Evolutionary conservation across 2,888 invertebrate genomes (phyloP).

Genomic region (Zygothrica quintamaculata): DNA sequence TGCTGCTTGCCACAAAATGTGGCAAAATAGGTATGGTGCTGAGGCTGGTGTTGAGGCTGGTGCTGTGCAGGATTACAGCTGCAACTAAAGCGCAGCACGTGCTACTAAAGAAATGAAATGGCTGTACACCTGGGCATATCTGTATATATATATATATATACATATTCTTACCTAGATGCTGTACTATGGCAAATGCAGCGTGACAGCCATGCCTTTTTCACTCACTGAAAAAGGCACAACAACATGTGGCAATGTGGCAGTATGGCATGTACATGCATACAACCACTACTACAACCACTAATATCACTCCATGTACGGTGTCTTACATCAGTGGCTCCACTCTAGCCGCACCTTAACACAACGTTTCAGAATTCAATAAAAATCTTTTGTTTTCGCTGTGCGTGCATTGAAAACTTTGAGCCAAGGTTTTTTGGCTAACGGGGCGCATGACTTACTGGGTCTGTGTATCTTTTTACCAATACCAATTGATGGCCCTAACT

Average conservation of each 20-base stretch:
- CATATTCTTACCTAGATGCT: slow-evolving; percentile 6
- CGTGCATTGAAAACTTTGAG: slow-evolving; percentile 76
- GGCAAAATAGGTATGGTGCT: slow-evolving; percentile 8
- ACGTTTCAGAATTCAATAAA: slow-evolving; percentile 75
- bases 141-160: too few species aligned
- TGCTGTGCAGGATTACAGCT: background rate
- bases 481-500: background rate
- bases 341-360: slow-evolving; percentile 20
- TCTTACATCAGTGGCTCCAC: background rate
- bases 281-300: background rate
- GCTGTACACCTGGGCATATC: slow-evolving; percentile 42
- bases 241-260: slow-evolving; percentile 6
- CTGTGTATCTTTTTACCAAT: background rate
- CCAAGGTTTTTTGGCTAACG: slow-evolving; percentile 61
- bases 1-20: slow-evolving; percentile 36
- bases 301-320: background rate
- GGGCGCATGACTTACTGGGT: slow-evolving; percentile 58
- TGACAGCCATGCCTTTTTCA: slow-evolving; percentile 73
- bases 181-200: slow-evolving; percentile 64
- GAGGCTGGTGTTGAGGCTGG: slow-evolving; percentile 9
- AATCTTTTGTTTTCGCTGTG: slow-evolving; percentile 74
- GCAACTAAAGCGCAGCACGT: slow-evolving; percentile 43
- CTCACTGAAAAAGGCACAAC: slow-evolving; percentile 41
- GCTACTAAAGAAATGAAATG: slow-evolving; percentile 49
- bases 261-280: slow-evolving; percentile 23